Percentiles rank a stretch among this genome's conserved stretches.
Conservation (phyloP, 30 jellyfish, hydroid and myxozoan species). For the Pseudorhiza aurosa region DNA sequence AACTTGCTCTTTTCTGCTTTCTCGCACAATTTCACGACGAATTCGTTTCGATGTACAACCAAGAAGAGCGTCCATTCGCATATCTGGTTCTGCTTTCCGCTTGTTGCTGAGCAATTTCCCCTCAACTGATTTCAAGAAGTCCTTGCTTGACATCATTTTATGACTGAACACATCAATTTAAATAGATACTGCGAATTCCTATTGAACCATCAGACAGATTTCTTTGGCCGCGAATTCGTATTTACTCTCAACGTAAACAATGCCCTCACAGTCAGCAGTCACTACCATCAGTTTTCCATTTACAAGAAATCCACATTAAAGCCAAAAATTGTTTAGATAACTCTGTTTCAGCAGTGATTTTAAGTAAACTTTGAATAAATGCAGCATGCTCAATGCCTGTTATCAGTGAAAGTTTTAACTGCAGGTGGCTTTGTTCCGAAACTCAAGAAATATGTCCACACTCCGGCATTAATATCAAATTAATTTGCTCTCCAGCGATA, state of each 20-base stretch:
- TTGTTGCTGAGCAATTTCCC: constrained; percentile 59
- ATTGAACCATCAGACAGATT: constrained; percentile 5
- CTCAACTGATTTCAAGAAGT: constrained; percentile 61
- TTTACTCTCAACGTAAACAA: not conserved
- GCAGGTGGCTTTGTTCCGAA: constrained; percentile 27
- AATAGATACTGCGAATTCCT: not conserved
- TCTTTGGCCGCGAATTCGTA: not conserved
- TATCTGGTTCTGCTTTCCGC: constrained; percentile 85
- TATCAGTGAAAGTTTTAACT: not conserved
- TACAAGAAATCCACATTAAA: not conserved
- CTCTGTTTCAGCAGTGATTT: constrained; percentile 1
- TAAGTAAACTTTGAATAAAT: not conserved
- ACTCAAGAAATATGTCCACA: constrained; percentile 15
- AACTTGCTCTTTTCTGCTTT: not conserved
- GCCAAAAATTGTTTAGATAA: not conserved
- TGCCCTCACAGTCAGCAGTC: not conserved
- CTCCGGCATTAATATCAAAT: constrained; percentile 6
- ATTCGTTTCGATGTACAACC: constrained; percentile 83
- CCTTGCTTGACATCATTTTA: constrained; percentile 65
- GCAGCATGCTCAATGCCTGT: constrained; percentile 27
- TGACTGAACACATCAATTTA: constrained; percentile 3
- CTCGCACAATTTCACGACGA: constrained; percentile 51
- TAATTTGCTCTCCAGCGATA: not conserved
- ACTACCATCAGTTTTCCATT: not conserved
- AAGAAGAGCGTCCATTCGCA: constrained; percentile 81